A percentile compares a stretch with the other conserved stretches of the same genome.
Evolutionary conservation across 2,888 invertebrate genomes (phyloP).

Genomic region (Clistopyga incitator): DNA sequence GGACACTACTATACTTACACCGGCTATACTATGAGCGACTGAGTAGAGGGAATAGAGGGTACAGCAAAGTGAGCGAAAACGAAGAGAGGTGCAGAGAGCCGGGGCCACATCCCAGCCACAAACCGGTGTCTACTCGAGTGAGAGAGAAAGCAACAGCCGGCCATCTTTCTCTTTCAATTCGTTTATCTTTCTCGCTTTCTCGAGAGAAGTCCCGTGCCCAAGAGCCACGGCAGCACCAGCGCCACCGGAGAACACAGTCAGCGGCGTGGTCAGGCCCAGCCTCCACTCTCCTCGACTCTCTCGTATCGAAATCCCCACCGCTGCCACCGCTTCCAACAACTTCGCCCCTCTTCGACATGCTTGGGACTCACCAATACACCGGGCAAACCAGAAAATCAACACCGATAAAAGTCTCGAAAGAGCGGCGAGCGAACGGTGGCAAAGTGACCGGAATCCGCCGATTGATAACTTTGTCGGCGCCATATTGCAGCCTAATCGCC

Average conservation of each 20-base stretch:
- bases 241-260: slow-evolving; percentile 50
- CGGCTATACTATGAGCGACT: slow-evolving; percentile 46
- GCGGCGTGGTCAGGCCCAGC: slow-evolving; percentile 59
- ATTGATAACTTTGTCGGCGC: slow-evolving; percentile 5
- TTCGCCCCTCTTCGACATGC: slow-evolving; percentile 34
- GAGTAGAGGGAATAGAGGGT: slow-evolving; percentile 49
- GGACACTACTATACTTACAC: slow-evolving; percentile 49
- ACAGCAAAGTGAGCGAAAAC: slow-evolving; percentile 48
- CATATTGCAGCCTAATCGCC: slow-evolving; percentile 4
- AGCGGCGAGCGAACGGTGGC: background rate
- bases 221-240: slow-evolving; percentile 21
- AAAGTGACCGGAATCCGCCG: background rate
- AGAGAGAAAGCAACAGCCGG: slow-evolving; percentile 9
- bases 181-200: slow-evolving; percentile 63
- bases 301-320: slow-evolving; percentile 38
- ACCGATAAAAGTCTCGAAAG: slow-evolving; percentile 32
- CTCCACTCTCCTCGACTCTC: slow-evolving; percentile 54
- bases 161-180: slow-evolving; percentile 56
- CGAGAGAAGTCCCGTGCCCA: slow-evolving; percentile 36
- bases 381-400: slow-evolving; percentile 47
- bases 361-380: slow-evolving; percentile 40
- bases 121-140: slow-evolving; percentile 64
- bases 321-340: slow-evolving; percentile 37
- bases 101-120: slow-evolving; percentile 62
- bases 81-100: slow-evolving; percentile 45